Evolutionary conservation across 2,113 vertebrate genomes (phyloP), one percentile per base, ranked within the genome.

Genomic region (Solenodon paradoxus): DNA sequence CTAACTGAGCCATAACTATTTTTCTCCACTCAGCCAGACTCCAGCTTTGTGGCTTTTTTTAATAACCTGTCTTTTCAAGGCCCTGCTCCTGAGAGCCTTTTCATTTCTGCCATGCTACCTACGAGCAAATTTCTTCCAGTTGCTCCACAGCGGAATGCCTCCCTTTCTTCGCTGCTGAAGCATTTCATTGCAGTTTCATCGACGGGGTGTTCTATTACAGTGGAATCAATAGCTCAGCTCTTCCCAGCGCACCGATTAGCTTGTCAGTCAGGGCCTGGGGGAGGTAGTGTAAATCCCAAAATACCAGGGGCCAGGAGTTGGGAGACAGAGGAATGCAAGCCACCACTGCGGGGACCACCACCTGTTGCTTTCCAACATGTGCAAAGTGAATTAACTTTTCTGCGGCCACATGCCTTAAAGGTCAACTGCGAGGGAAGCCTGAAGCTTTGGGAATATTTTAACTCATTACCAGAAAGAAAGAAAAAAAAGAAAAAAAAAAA

Each of bases 181-280:
- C 99, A 99, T 99, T 99, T 99, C 99, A 99, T 99, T 99, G 99
- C 99, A 98, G 98, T 99, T 99, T 99, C 99, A 99, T 99, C 99
- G 99, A 99, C 98, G 98, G 99, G 99, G 99, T 99, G 99, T 99
- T 99, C 99, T 99, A 99, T 99, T 99, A 99, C 99, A 98, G 98
- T 98, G 98, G 99, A 99, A 99, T 99, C 99, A 99, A 99, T 99
- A 99, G 99, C 99, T 98, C 98, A 98, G 99, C 96, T 98, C 99
- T 99, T 99, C 99, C 99, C 99, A 98, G 99, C 98, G 98, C 98
- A 98, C 98, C 99, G 98, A 99, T 99, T 99, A 99, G 99, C 99
- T 99, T 99, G 99, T 99, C 99, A 99, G 98, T 99, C 99, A 99
- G 99, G 98, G 98, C 98, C 98, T 98, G 98, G 98, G 99, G 99